A percentile compares a stretch with the other conserved stretches of the same genome.
Conservation (phyloP, 2,888 invertebrate species). For the Amphipyra tragopoginis region DNA sequence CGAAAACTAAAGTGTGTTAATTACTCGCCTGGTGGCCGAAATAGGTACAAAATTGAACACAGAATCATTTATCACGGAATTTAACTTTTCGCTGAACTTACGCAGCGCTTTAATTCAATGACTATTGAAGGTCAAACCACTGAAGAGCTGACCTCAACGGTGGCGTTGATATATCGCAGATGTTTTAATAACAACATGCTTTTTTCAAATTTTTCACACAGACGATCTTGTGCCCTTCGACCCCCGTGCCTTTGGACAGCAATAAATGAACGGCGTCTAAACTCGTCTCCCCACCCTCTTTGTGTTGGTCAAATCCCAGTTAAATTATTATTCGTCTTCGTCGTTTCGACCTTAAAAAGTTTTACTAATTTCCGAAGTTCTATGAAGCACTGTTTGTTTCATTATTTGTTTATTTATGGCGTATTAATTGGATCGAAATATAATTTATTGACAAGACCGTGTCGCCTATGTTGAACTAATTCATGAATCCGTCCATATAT, state of each 20-base stretch:
- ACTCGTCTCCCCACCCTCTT: neutral
- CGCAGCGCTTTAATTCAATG: slow-evolving; percentile 24
- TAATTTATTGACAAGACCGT: too few relatives aligned
- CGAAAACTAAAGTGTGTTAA: slow-evolving; percentile 35
- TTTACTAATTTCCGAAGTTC: slow-evolving; percentile 23
- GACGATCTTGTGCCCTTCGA: slow-evolving; percentile 19
- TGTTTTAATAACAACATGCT: slow-evolving; percentile 35
- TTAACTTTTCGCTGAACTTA: slow-evolving; percentile 27
- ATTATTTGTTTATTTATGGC: slow-evolving; percentile 18
- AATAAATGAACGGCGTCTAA: slow-evolving; percentile 43
- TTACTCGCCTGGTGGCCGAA: slow-evolving; percentile 32
- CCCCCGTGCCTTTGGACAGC: slow-evolving; percentile 39
- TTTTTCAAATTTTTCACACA: slow-evolving; percentile 37
- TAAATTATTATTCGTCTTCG: slow-evolving; percentile 34
- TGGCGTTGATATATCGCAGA: slow-evolving; percentile 40
- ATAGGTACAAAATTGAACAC: slow-evolving; percentile 27
- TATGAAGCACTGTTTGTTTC: slow-evolving; percentile 14
- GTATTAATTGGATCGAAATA: neutral
- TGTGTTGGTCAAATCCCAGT: slow-evolving; percentile 17
- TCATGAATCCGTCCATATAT: neutral
- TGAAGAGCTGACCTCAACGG: slow-evolving; percentile 23
- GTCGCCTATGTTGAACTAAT: neutral
- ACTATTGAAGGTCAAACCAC: slow-evolving; percentile 21
- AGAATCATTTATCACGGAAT: slow-evolving; percentile 42
- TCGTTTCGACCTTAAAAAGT: slow-evolving; percentile 33